Percentiles rank a stretch among this genome's conserved stretches.
Evolutionary conservation across 2,797 vertebrate genomes (phyloP).

Genomic region (Xenentodon cancila): DNA sequence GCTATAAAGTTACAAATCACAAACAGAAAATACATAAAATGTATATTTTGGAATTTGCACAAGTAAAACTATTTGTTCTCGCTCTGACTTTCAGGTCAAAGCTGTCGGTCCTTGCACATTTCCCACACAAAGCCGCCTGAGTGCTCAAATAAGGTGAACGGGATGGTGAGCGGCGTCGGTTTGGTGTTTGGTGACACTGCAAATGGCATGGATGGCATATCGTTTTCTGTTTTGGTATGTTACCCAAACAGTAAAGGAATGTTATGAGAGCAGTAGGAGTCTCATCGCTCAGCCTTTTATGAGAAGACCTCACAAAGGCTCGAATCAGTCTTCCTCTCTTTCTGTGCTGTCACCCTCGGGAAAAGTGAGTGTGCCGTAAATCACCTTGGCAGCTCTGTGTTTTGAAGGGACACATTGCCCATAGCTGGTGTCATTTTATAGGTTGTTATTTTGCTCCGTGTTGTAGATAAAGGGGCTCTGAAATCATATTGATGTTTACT

Average conservation of each 20-base stretch:
- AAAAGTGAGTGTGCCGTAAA: conserved; percentile 78
- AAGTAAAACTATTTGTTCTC: conserved; percentile 60
- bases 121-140: conserved; percentile 54
- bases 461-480: conserved; percentile 38
- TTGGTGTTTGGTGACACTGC: conserved; percentile 70
- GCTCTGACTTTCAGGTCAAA: conserved; percentile 25
- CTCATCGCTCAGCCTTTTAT: conserved; percentile 79
- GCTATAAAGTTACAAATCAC: conserved; percentile 62
- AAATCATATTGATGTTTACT: conserved; percentile 58
- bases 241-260: conserved; percentile 81
- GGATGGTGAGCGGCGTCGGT: conserved; percentile 43
- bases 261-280: conserved; percentile 78
- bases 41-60: conserved; percentile 48
- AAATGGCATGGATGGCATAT: conserved; percentile 67
- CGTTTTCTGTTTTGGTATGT: conserved; percentile 74
- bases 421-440: conserved; percentile 74
- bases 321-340: conserved; percentile 68
- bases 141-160: conserved; percentile 11
- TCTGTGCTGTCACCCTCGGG: conserved; percentile 78
- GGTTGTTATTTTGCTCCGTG: conserved; percentile 67
- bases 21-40: conserved; percentile 36
- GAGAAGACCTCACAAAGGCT: conserved; percentile 77
- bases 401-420: conserved; percentile 72
- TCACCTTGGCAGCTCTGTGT: conserved; percentile 81
- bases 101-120: conserved; percentile 45